phyloP scores from a whole-genome alignment of 1,140 invertebrate species.

The Dysdera silvatica region DNA sequence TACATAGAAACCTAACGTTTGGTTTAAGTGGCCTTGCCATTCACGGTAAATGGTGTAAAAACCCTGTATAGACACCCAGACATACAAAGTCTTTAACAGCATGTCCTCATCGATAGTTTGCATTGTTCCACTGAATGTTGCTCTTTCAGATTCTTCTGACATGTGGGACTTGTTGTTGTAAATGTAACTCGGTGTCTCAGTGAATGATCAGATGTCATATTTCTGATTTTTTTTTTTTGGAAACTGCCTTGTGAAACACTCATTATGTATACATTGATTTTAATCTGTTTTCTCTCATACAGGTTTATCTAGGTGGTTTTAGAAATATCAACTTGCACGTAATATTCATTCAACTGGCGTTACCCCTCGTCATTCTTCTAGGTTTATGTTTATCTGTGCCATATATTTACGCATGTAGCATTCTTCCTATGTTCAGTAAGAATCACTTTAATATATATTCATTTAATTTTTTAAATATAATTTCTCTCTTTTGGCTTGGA shows the following conservation, averaged over 20 bases:
- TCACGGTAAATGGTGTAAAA: too few species aligned
- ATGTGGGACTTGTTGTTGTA: too few species aligned
- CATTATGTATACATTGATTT: neutral
- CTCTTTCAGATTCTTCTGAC: too few species aligned
- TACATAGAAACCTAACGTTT: too few species aligned
- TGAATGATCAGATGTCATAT: too few species aligned
- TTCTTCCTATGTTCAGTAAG: slow-evolving; percentile 66
- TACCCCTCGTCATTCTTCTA: slow-evolving; percentile 78
- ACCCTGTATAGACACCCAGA: too few species aligned
- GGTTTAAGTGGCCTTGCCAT: too few species aligned
- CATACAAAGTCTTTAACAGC: too few species aligned
- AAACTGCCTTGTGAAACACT: neutral
- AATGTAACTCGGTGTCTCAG: too few species aligned
- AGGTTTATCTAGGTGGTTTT: slow-evolving; percentile 75
- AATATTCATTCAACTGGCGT: slow-evolving; percentile 72
- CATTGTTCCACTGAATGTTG: too few species aligned
- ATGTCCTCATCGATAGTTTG: too few species aligned
- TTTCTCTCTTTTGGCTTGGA: too few species aligned
- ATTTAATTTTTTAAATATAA: neutral
- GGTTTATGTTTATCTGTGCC: slow-evolving; percentile 80
- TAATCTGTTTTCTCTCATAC: slow-evolving; percentile 25
- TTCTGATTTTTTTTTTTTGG: slow-evolving; percentile 4
- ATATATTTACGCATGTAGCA: slow-evolving; percentile 74
- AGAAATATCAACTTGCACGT: slow-evolving; percentile 83
- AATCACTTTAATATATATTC: neutral